Evolutionary conservation across 1,140 invertebrate species (phyloP).

Genomic region (Sitobion miscanthi): DNA sequence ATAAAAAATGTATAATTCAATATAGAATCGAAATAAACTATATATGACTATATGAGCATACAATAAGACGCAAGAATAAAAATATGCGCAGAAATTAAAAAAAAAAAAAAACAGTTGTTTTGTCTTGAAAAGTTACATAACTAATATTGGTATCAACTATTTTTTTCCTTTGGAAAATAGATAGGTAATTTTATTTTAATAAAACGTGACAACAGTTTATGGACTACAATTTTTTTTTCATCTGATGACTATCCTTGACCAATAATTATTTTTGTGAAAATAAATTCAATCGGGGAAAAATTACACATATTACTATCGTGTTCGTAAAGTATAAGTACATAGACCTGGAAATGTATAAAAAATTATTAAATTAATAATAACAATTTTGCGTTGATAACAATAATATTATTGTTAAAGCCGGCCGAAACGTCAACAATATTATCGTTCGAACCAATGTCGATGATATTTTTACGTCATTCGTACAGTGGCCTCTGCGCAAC

Average conservation of each 20-base stretch:
- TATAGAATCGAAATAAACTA: no score
- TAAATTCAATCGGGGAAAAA: not conserved
- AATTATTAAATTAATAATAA: not conserved
- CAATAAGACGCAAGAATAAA: no score
- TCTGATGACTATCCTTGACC: not conserved
- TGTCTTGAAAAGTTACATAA: not conserved
- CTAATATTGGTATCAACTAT: not conserved
- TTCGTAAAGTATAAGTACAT: not conserved
- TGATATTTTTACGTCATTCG: not conserved
- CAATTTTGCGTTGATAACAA: not conserved
- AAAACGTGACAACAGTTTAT: not conserved
- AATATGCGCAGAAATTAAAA: no score
- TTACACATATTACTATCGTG: not conserved
- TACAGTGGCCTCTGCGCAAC: not conserved
- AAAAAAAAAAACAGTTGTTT: not conserved
- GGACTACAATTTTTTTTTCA: not conserved
- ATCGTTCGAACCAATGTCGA: not conserved
- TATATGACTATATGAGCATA: no score
- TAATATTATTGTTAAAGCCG: not conserved
- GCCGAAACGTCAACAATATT: not conserved
- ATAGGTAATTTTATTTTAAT: not conserved
- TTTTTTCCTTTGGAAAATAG: not conserved
- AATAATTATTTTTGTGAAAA: not conserved
- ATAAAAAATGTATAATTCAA: no score
- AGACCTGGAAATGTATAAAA: not conserved